Evolutionary conservation across 2,888 invertebrate genomes (phyloP), one percentile per base, ranked within the genome.

Genomic region (Cantharis rufa): DNA sequence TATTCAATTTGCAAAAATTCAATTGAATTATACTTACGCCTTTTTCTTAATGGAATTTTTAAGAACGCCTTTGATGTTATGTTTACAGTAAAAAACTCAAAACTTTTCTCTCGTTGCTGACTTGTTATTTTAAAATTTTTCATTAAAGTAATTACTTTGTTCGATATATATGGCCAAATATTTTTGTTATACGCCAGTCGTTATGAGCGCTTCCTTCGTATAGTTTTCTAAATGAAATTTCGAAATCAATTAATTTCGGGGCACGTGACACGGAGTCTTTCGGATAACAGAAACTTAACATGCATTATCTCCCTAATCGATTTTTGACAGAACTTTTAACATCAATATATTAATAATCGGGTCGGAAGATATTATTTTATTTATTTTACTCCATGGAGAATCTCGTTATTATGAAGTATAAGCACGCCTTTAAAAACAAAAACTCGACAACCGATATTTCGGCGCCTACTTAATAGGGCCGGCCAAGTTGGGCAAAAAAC

Each of bases 301-400:
- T 77, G 71, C 74, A 71, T 16, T 69, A 27, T 32, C 69, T 28
- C 15, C 71, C 70, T 66, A 75, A 69, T 75, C 72, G n/a, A 75
- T 62, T 74, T 72, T 66, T 78, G 78, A 78, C 75, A 75, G 75
- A 72, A 63, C 48, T 74, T 61, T 71, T 75, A 62, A 62, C 78
- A 72, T 64, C 75, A 78, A 78, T 78, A 64, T 71, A 83, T 83
- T 84, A 84, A 84, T 84, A 83, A 83, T 79, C 80, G 78, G 80
- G 79, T 82, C 83, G 84, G 84, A 84, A 84, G 77, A 82, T 85
- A 85, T 85, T 85, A 86, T 86, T 86, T 86, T 86, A 85, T 86
- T 86, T 86, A 84, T 85, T 84, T 84, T 85, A 82, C 85, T 84
- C 85, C 84, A 24, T 84, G 82, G 84, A 48, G n/a, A 48, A 82